Evolutionary conservation across 2,113 vertebrate genomes (phyloP), one percentile per base, ranked within the genome.

Genomic region (Rhegmatorhina hoffmannsi): DNA sequence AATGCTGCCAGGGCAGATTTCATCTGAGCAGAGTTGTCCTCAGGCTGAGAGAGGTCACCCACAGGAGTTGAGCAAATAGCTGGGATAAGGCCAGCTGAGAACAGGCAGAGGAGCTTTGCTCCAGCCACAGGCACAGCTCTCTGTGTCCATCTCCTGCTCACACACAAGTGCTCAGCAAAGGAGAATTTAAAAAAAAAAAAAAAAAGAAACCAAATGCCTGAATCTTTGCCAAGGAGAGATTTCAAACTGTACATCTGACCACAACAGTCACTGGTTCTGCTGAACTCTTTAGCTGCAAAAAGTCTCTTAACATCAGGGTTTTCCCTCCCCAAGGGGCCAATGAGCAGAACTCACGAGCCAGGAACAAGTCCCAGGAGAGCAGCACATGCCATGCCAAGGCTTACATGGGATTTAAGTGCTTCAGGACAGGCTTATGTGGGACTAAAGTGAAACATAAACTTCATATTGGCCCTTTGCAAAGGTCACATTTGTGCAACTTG

Each of bases 11-110:
- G 95, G 83, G 92, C 93, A 94, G 94, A 96, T 96, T 96, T 94
- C 93, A 88, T 93, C 93, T 96, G 94, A 94, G 60, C 76, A 49
- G 47, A 64, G 83, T 11, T 93, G 92, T 94, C 90, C 94, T 93
- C 85, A 70, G 10, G 49, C 93, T 90, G 92, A 95, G 90, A 95
- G 89, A 92, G 93, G 94, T 97, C 96, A 95, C 94, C 86, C 94
- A 86, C 88, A 87, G 95, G 90, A 97, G 92, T 69, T 81, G 93
- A 96, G 93, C 86, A 95, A 97, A 97, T 29, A 92, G 76, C 94
- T 88, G 79, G 59, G 56, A 24, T 25, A 52, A 76, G 93, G 89
- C 89, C 0, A 12, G 82, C 90, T 86, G 92, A 76, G 83, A 95
- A 88, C 20, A 81, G 43, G 77, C 93, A 92, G 52, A 46, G 13